Base-by-base conservation (phyloP, 2,797 vertebrate genomes). In the Sebastes kiyomatsui region DNA sequence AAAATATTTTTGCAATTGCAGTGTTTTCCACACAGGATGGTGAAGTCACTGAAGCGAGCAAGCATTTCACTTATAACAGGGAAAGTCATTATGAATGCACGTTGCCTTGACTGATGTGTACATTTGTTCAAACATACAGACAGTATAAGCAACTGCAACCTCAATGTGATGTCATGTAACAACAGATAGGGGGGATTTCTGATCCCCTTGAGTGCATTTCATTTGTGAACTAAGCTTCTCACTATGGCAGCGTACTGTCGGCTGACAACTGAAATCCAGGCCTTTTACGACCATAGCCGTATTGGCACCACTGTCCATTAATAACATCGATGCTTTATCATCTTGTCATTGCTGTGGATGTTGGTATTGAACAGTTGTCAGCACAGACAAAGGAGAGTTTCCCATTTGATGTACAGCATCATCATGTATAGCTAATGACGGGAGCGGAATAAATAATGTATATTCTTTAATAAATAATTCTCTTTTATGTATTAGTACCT, bases 321-420 rank as follows among this genome's bases (percentile, higher is more conserved):
- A 75, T 69, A 81, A 79, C 59, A 58, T 2, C 3, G n/a, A 64
- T 2, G 32, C 59, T 82, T 77, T 18, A 72, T 88, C 72, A 55
- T 62, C 38, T 27, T 74, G 71, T 75, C 73, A 58, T 35, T 49
- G 56, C 25, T 69, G 60, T 67, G 67, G 69, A 77, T 87, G 67
- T 35, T 58, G 67, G 27, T 87, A 85, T 77, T 55, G 75, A 90
- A 56, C 75, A 66, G 55, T 64, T 74, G 64, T 77, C 60, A 69
- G 49, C 13, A 7, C 10, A 0, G 42, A 20, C 72, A 70, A 46
- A 82, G 64, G 62, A 73, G 30, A 65, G 75, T 72, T 84, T 70
- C 75, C 59, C 32, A 62, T 72, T 56, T 75, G 56, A 86, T 72
- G 20, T 70, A 67, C 33, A 60, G 69, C 35, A 38, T 73, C 28